Base-by-base conservation (phyloP, 2,797 vertebrate species). In the Melanotaenia parkinsoni region DNA sequence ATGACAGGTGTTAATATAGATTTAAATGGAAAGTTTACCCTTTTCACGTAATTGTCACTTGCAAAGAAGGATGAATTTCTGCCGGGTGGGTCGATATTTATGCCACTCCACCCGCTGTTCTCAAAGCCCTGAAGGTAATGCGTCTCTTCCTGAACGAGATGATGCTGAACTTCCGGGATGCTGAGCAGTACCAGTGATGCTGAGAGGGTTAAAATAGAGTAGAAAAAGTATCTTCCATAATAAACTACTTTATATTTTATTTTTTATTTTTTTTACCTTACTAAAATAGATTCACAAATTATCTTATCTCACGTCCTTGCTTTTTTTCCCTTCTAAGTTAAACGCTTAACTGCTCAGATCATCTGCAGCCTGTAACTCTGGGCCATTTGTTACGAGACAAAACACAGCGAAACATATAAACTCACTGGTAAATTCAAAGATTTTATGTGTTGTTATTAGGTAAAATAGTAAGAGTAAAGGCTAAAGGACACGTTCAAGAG, bases 131-230 rank as follows among this genome's bases (percentile, higher is more conserved):
- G 78, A 77, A 74, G 83, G 76, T 82, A 87, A 79, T 80, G 91
- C 89, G 89, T 85, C 88, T 89, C 86, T 88, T 89, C 89, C 90
- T 88, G 86, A 67, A 83, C 45, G 73, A 83, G 45, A 72, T 78
- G 85, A 89, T 88, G 85, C 81, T 79, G 62, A 68, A 88, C 92
- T 92, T 90, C 92, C 89, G 89, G 91, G 90, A 91, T 91, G 89
- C 88, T 82, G 86, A 82, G 85, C 70, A 50, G 85, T 35, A 57
- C 62, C 64, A 66, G 40, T 70, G 89, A 88, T 89, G 85, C 82
- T 81, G 80, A 57, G 57, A 73, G 8, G 24, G 5, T 50, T 37
- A 26, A 20, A n/a, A 6, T 13, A 40, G 9, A 2, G 1, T 13
- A 28, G 6, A 20, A 26, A 7, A 56, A 16, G 53, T 56, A 28